phyloP scores from a whole-genome alignment of 1,140 invertebrate species.

The Drosophila tropicalis region DNA sequence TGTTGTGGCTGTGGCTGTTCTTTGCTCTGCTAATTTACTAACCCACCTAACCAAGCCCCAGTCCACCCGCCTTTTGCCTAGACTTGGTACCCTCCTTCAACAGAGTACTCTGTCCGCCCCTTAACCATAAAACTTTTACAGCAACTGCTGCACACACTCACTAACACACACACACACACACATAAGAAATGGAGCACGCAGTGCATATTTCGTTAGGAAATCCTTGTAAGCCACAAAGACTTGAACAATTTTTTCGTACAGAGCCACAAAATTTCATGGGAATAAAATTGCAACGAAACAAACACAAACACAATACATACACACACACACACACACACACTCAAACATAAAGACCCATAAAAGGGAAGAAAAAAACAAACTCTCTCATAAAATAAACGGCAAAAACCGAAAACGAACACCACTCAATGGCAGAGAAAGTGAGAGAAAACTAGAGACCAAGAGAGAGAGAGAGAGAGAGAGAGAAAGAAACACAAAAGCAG shows the following conservation, averaged over 20 bases:
- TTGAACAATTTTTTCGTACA: conserved; percentile 72
- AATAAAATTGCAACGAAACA: conserved; percentile 79
- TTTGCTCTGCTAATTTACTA: conserved; percentile 58
- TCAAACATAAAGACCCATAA: not conserved
- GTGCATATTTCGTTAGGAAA: conserved; percentile 74
- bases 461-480: conserved; percentile 4
- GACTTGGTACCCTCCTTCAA: not conserved
- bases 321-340: conserved; percentile 9
- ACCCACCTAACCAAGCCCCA: conserved; percentile 1
- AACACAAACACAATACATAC: conserved; percentile 50
- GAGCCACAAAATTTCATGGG: conserved; percentile 73
- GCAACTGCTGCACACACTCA: conserved; percentile 1
- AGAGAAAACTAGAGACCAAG: not conserved
- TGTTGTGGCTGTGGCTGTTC: conserved; percentile 32
- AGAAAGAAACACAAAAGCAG: conserved; percentile 12
- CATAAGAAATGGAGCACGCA: conserved; percentile 43
- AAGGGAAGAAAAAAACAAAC: conserved; percentile 35
- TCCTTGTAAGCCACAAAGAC: conserved; percentile 80
- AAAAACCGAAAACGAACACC: conserved; percentile 71
- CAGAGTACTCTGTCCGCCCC: not conserved
- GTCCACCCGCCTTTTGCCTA: not conserved
- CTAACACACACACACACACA: not conserved
- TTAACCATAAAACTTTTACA: conserved; percentile 4
- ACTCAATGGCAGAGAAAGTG: conserved; percentile 54
- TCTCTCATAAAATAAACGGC: conserved; percentile 75